Conservation (phyloP, 2,797 vertebrate genomes). For the Microctenopoma steveboyesi region DNA sequence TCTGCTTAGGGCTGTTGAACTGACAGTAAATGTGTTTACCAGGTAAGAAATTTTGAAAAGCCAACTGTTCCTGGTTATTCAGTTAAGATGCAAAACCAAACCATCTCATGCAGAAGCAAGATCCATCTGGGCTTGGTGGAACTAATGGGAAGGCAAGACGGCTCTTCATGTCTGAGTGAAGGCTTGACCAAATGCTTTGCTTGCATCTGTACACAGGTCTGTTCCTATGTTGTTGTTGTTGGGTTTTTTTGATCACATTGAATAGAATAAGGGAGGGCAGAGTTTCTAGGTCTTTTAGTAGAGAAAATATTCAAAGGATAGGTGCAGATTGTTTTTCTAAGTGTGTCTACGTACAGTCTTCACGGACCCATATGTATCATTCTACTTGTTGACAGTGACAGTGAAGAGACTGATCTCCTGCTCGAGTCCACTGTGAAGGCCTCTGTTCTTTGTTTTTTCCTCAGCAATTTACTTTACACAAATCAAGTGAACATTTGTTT, state of each 20-base stretch:
- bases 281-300: too few relatives aligned
- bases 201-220: not conserved
- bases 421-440: not conserved
- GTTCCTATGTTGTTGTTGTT: not conserved
- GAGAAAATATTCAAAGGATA: too few relatives aligned
- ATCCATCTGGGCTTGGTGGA: not conserved
- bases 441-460: not conserved
- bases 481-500: not conserved
- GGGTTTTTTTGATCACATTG: not conserved
- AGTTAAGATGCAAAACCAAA: slow-evolving; percentile 9
- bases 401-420: not conserved
- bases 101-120: slow-evolving; percentile 1
- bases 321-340: too few relatives aligned
- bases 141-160: not conserved
- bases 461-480: not conserved
- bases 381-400: not conserved
- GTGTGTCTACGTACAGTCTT: not conserved
- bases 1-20: slow-evolving; percentile 23
- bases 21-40: slow-evolving; percentile 26
- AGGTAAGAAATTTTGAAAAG: slow-evolving; percentile 29
- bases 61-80: slow-evolving; percentile 18
- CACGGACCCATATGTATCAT: not conserved
- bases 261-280: too few relatives aligned
- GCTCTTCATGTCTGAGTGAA: not conserved
- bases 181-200: not conserved